Percentiles rank a stretch among this genome's conserved stretches.
These are phyloP conservation scores for Eleginops maclovinus DNA, from an alignment of 2,113 vertebrate species.

Conservation along the genomic window DNA sequence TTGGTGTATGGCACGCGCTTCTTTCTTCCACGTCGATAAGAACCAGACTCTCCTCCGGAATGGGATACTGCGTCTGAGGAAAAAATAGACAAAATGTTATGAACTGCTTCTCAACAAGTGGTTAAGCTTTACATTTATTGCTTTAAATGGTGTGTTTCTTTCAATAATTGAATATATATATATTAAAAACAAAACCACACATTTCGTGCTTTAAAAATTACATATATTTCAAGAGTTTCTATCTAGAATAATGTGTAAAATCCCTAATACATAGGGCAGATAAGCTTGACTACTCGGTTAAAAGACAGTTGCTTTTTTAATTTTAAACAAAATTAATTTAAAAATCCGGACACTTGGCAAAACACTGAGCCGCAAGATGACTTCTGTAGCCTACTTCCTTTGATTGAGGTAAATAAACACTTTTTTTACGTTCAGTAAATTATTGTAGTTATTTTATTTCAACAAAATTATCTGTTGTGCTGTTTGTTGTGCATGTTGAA, in stretches of 20 bases:
- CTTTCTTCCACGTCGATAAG: slow-evolving; percentile 95
- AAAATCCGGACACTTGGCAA: not conserved
- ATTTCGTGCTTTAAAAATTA: not conserved
- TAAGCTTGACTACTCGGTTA: not conserved
- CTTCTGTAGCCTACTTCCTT: not conserved
- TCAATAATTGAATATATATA: not conserved
- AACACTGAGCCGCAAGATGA: no score
- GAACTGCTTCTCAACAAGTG: slow-evolving; percentile 34
- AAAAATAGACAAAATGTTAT: slow-evolving; percentile 26
- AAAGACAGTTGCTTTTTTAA: not conserved
- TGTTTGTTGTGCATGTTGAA: slow-evolving; percentile 4
- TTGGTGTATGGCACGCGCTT: slow-evolving; percentile 99
- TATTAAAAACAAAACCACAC: not conserved
- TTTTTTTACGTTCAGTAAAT: not conserved
- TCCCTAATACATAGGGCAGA: not conserved
- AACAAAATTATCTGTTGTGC: not conserved
- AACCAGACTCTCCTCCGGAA: slow-evolving; percentile 89
- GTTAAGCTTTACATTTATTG: not conserved
- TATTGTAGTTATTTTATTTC: not conserved
- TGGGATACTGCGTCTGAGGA: slow-evolving; percentile 90
- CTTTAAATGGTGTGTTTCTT: not conserved
- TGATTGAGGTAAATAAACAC: not conserved
- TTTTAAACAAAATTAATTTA: not conserved
- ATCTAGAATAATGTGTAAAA: not conserved
- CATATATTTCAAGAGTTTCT: not conserved